Evolutionary conservation across 2,113 vertebrate species (phyloP), one percentile per base, ranked within the genome.

Genomic region (Python bivittatus): DNA sequence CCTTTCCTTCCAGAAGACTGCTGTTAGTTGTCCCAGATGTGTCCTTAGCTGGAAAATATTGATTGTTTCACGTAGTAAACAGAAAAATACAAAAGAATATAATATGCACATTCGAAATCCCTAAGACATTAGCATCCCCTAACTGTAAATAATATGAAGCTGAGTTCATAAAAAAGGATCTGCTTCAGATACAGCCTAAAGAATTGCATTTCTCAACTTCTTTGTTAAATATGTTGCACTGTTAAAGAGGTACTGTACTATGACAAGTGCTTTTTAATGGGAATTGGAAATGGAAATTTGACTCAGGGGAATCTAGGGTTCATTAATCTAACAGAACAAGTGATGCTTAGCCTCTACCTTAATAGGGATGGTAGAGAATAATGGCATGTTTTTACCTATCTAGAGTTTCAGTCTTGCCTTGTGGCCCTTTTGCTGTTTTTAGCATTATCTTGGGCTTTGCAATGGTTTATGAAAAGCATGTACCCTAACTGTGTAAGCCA

Each of bases 141-240:
- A 89, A 42, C 92, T 91, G 88, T 93, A 93, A 92, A 89, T 96
- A 93, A 94, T 94, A 93, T 5, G 56, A 48, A 91, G 94, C 87
- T 95, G 95, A 95, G 92, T 96, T 96, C 92, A 94, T 95, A 91
- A 95, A 95, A 94, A 95, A 88, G 60, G 92, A 94, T 94, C 94
- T 87, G 90, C 90, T 96, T 95, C 91, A 86, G 0, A 48, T 83
- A 88, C 94, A 94, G 95, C 89, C 61, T 56, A 91, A 93, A 56
- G 29, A 89, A 87, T 56, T 93, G 89, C 33, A 68, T 92, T 88
- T 88, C 20, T 93, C 92, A 92, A 94, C 94, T 95, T 94, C 96
- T 68, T 68, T 68, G 64, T 33, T 68, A 33, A 68, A 68, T 33
- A 68, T 68, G n/a, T 68, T 68, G 29, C 64, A 68, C 93, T 93